phyloP scores from a whole-genome alignment of 1,140 invertebrate species.

The Drosophila malerkotliana region DNA sequence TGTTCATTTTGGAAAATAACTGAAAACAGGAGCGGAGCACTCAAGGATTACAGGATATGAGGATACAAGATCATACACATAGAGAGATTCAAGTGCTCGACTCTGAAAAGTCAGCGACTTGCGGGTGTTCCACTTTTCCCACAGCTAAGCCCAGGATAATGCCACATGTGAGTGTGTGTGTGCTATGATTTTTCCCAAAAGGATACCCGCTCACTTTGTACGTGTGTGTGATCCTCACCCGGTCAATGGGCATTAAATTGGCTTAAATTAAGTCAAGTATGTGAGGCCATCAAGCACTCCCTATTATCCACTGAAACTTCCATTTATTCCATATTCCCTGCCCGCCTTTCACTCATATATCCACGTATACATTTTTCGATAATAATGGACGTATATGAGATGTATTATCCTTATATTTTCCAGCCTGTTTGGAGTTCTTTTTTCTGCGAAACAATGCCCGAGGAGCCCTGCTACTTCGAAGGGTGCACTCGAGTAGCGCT shows the following conservation, averaged over 20 bases:
- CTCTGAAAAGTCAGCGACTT: conserved; percentile 55
- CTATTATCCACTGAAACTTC: conserved; percentile 23
- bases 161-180: conserved; percentile 51
- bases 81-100: conserved; percentile 50
- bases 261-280: conserved; percentile 83
- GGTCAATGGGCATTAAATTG: conserved; percentile 72
- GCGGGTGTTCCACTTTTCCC: conserved; percentile 73
- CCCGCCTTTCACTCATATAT: conserved; percentile 26
- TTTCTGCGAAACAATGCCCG: conserved; percentile 29
- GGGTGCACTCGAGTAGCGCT: conserved; percentile 33
- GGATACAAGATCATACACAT: conserved; percentile 4
- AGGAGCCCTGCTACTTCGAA: conserved; percentile 23
- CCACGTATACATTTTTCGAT: neutral
- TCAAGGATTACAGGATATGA: conserved; percentile 55
- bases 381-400: conserved; percentile 69
- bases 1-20: conserved; percentile 45
- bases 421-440: conserved; percentile 39
- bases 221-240: conserved; percentile 49
- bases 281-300: conserved; percentile 38
- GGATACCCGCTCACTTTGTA: conserved; percentile 43
- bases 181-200: conserved; percentile 34
- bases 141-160: conserved; percentile 59
- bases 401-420: conserved; percentile 54
- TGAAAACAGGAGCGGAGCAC: conserved; percentile 36
- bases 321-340: conserved; percentile 15